Evolutionary conservation across 64 coral and sea anemone species (phyloP), one percentile per base, ranked within the genome.

Genomic region (Anthopleura sola): DNA sequence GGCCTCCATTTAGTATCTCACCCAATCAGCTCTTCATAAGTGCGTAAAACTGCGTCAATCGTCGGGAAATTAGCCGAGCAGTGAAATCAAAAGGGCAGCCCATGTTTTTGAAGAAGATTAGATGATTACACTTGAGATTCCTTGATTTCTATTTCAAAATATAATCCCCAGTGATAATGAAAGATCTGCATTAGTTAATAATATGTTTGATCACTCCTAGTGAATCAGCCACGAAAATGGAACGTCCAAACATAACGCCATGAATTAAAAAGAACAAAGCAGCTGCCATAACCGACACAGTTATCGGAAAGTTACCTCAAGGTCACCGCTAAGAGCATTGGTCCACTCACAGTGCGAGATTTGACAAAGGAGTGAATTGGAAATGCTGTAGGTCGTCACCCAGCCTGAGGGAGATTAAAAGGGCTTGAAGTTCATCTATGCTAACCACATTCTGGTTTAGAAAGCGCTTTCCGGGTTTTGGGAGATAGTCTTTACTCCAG

Each of bases 51-150:
- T 71, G 28, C 66, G 66, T 71, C 66, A 71, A 71, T 71, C 31
- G 26, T 71, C 28, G 31, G 66, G 0, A 71, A 71, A 71, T 71
- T 71, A 71, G 66, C 29, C n/a, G n/a, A 71, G 66, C 28, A 33
- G 29, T 0, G 66, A 34, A 32, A 71, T 1, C 9, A 3, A 71
- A 34, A 71, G 24, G 14, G 15, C 66, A 31, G 66, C 16, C 31
- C 66, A 34, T 71, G 66, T 71, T 71, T 71, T 71, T 71, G 28
- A 71, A 71, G 7, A 9, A 71, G 66, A 71, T 71, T 71, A 71
- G 28, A 34, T 28, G 31, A 71, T 71, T 71, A 34, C 66, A 71
- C 66, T 71, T 71, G 28, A 71, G 66, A 71, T 71, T 36, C 66
- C 28, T 71, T 34, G 66, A 34, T 71, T 71, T 32, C 66, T 71